Percentiles rank a stretch among this genome's conserved stretches.
phyloP scores from a whole-genome alignment of 2,113 vertebrate genomes.

The Engystomops pustulosus region DNA sequence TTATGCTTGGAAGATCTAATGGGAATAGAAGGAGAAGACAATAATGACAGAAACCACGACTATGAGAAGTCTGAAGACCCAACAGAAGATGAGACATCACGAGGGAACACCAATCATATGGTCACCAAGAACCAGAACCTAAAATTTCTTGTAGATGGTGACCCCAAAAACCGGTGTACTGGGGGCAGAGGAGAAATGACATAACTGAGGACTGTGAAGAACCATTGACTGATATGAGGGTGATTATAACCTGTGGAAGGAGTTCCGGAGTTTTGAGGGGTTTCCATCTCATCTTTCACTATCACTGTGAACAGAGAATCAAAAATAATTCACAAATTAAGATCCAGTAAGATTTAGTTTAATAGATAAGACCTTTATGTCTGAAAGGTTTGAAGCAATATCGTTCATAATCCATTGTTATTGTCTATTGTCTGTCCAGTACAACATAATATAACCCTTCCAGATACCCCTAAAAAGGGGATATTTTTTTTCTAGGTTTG shows the following conservation, averaged over 20 bases:
- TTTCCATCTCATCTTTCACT: neutral
- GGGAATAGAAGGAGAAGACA: neutral
- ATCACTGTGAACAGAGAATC: neutral
- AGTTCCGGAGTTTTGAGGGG: neutral
- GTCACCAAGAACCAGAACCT: neutral
- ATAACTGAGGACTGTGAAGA: neutral
- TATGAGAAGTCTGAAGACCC: neutral
- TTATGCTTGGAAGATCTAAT: neutral
- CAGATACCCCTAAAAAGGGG: no score
- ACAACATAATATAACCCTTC: neutral
- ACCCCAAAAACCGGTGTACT: no score
- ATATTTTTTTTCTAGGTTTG: no score
- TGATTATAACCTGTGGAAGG: neutral
- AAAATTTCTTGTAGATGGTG: no score
- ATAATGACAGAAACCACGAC: neutral
- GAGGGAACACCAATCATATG: neutral
- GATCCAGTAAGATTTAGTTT: neutral
- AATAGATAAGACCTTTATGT: neutral
- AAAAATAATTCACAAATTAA: neutral
- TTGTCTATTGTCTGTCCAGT: neutral
- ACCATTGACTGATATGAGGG: neutral
- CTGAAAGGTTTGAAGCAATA: neutral
- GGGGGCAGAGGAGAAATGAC: no score
- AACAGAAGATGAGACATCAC: neutral
- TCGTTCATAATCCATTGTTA: neutral